These are phyloP conservation scores for Spodoptera picta DNA, from an alignment of 2,888 invertebrate genomes.

Conservation along the genomic window DNA sequence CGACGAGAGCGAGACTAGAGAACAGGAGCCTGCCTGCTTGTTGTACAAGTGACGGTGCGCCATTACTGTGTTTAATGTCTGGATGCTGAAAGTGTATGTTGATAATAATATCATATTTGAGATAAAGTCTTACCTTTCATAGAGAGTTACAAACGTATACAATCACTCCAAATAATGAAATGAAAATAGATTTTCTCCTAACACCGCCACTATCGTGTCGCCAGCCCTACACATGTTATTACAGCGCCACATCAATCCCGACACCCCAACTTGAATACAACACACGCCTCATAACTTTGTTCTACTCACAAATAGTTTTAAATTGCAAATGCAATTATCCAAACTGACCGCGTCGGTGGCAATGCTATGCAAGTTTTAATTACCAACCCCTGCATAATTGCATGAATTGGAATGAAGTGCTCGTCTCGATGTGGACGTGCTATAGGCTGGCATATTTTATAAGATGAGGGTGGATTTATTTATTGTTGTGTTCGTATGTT, in stretches of 20 bases:
- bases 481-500: conserved; percentile 31
- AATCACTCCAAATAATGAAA: too few species aligned
- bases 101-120: too few species aligned
- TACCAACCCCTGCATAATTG: conserved; percentile 64
- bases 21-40: not conserved
- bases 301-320: conserved; percentile 66
- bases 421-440: conserved; percentile 28
- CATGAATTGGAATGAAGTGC: conserved; percentile 52
- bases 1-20: not conserved
- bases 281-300: conserved; percentile 44
- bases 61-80: not conserved
- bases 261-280: conserved; percentile 35
- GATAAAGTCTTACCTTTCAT: too few species aligned
- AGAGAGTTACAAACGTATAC: too few species aligned
- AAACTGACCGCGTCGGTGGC: conserved; percentile 53
- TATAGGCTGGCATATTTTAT: conserved; percentile 16
- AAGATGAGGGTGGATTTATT: conserved; percentile 9
- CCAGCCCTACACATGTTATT: not conserved
- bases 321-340: conserved; percentile 72
- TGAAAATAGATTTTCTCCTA: too few species aligned
- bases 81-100: too few species aligned
- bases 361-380: conserved; percentile 63
- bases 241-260: conserved; percentile 14
- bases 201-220: too few species aligned
- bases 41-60: not conserved